phyloP scores from a whole-genome alignment of 2,113 vertebrate genomes.

The Perccottus glenii region DNA sequence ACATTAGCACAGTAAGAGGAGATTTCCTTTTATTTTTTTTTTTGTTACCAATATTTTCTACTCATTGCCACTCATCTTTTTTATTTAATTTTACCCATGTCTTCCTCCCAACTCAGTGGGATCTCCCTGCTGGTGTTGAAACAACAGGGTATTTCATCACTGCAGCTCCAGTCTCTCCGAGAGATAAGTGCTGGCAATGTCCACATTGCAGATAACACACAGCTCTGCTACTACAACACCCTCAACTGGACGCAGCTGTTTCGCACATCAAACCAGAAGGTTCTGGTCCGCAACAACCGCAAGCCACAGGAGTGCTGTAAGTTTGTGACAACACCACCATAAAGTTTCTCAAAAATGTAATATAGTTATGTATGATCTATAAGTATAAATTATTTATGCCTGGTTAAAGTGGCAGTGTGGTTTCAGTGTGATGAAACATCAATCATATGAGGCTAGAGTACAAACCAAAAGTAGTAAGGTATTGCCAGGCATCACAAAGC shows the following conservation, averaged over 20 bases:
- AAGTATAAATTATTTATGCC: neutral
- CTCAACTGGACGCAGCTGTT: conserved; percentile 96
- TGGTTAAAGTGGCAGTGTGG: no score
- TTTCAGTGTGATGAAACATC: no score
- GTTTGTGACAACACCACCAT: conserved; percentile 56
- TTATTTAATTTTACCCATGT: conserved; percentile 3
- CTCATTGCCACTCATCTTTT: neutral
- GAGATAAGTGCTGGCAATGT: conserved; percentile 98
- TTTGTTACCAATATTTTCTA: neutral
- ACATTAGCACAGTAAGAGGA: neutral
- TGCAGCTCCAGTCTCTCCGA: conserved; percentile 92
- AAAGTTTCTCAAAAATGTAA: neutral
- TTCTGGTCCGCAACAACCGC: conserved; percentile 89
- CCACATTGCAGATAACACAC: conserved; percentile 95
- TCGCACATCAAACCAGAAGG: conserved; percentile 87
- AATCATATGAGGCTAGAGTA: no score
- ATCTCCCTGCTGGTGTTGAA: conserved; percentile 97
- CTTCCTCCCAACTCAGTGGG: conserved; percentile 78
- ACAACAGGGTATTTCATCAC: conserved; percentile 92
- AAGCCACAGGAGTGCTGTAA: conserved; percentile 92
- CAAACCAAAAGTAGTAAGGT: no score
- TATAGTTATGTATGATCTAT: neutral
- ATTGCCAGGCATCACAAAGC: no score
- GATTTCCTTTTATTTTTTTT: neutral
- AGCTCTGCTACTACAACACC: conserved; percentile 94